Evolutionary conservation across 2,113 vertebrate species (phyloP).

Genomic region (Porphyrio hochstetteri): DNA sequence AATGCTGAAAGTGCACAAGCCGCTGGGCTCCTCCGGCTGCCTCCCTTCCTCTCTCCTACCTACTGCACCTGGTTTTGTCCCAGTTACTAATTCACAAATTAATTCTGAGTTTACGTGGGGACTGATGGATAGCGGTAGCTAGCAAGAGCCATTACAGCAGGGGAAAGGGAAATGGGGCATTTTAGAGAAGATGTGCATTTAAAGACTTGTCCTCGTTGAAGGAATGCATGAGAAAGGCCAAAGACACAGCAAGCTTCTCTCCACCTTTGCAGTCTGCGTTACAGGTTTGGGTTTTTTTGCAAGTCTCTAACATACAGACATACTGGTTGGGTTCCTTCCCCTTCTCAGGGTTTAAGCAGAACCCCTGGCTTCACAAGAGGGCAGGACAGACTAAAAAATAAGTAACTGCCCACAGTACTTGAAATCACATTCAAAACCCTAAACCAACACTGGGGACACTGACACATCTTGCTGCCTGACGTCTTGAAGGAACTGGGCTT

Average conservation of each 20-base stretch:
- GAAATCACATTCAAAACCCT: neutral
- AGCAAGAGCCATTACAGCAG: neutral
- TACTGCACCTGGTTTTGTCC: neutral
- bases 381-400: neutral
- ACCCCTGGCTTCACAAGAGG: neutral
- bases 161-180: neutral
- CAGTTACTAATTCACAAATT: neutral
- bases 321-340: neutral
- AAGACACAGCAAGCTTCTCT: neutral
- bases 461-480: neutral
- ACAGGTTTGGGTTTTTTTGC: neutral
- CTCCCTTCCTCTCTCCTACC: neutral
- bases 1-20: neutral
- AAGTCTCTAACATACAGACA: neutral
- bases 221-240: neutral
- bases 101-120: too few species aligned
- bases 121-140: neutral
- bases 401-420: neutral
- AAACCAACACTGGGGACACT: neutral
- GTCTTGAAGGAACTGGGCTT: neutral
- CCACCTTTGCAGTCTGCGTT: neutral
- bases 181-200: neutral
- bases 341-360: neutral
- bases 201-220: neutral
- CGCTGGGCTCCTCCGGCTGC: neutral